Evolutionary conservation across 2,797 vertebrate species (phyloP), one percentile per base, ranked within the genome.

Genomic region (Poliocrania exsul): DNA sequence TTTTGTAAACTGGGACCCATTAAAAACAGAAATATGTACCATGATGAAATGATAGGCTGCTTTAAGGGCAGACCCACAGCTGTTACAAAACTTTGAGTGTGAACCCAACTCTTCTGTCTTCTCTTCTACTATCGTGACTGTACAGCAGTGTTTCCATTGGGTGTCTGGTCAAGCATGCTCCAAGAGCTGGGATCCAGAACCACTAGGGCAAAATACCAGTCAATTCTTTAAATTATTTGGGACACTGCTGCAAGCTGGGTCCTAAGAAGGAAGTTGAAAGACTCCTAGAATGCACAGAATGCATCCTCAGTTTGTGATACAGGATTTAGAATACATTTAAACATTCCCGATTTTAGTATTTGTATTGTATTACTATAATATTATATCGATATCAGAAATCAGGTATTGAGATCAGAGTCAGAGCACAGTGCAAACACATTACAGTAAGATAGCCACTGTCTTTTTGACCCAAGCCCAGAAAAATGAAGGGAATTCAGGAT

Each of bases 401-500:
- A 8, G 40, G 16, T 16, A 25, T 51, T 64, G 25, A 73, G n/a
- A 67, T 73, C 31, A 15, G 46, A 78, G 16, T 58, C 25, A 51
- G 46, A 66, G 31, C 11, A 4, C 3, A 18, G 24, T 81, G 31
- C 29, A 62, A 46, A 50, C 15, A 21, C 0, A 1, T 40, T 81
- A 19, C 33, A 50, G 28, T 73, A 67, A 70, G n/a, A 50, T 61
- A 31, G 29, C 51, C 7, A 6, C 46, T 70, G 56, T 57, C 51
- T 69, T 89, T 81, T 71, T 88, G 19, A 77, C 49, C 86, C 37
- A 73, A 72, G 29, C 33, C 26, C n/a, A 87, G 86, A 74, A 87
- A 83, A 85, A 83, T 60, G 31, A 88, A 56, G 17, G 14, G 42
- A 92, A 67, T 92, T 94, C 44, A 60, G 72, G 75, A 67, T 93